phyloP scores from a whole-genome alignment of 2,797 vertebrate genomes.

The Varecia variegata region DNA sequence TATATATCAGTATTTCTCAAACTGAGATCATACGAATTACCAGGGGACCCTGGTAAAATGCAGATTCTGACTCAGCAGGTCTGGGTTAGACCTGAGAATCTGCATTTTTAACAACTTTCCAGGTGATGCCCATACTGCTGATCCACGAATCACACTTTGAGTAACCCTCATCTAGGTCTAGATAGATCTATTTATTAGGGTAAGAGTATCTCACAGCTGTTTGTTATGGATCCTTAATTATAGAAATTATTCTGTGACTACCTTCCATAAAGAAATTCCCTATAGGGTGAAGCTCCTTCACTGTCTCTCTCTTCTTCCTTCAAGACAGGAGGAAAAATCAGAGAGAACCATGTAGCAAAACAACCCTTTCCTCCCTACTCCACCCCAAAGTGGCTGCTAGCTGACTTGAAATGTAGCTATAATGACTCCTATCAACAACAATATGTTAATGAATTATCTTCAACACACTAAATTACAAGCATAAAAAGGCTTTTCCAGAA shows the following conservation, averaged over 20 bases:
- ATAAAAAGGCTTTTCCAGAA: background rate
- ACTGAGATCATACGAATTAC: background rate
- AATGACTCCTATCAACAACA: background rate
- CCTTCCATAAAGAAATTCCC: background rate
- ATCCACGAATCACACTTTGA: background rate
- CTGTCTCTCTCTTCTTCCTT: background rate
- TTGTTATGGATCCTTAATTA: background rate
- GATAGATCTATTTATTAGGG: background rate
- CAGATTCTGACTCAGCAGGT: background rate
- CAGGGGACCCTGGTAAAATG: background rate
- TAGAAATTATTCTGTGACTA: background rate
- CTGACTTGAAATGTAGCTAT: conserved; percentile 24
- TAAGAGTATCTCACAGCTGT: background rate
- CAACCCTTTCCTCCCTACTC: background rate
- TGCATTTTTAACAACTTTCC: background rate
- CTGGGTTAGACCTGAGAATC: background rate
- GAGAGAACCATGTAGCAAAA: background rate
- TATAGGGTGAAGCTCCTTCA: background rate
- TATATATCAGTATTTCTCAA: background rate
- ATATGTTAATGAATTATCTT: background rate
- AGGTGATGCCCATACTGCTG: background rate
- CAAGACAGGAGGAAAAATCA: background rate
- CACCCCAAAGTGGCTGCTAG: background rate
- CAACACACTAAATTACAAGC: background rate
- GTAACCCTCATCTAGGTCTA: background rate